Conservation (phyloP, 1,140 invertebrate species). For the Zaprionus tsacasi region DNA sequence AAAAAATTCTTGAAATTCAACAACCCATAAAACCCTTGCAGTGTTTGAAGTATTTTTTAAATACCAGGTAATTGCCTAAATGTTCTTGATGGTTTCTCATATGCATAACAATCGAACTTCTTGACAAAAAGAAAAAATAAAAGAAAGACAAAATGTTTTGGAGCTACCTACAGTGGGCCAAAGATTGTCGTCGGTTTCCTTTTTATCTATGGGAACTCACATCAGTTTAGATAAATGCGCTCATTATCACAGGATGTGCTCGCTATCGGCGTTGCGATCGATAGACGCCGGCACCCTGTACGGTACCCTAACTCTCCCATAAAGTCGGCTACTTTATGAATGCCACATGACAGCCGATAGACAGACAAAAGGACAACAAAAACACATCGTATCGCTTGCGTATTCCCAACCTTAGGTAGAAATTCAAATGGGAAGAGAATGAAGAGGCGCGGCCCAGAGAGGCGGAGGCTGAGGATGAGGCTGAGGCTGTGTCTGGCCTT, state of each 20-base stretch:
- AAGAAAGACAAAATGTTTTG: constrained; percentile 8
- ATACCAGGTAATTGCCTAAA: constrained; percentile 3
- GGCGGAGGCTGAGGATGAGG: too few species aligned
- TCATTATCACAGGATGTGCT: constrained; percentile 83
- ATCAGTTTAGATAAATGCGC: constrained; percentile 76
- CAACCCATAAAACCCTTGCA: background rate
- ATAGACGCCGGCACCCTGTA: constrained; percentile 49
- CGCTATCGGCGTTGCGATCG: constrained; percentile 75
- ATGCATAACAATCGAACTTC: constrained; percentile 38
- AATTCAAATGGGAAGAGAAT: constrained; percentile 48
- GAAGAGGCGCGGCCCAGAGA: background rate
- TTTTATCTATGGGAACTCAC: constrained; percentile 42
- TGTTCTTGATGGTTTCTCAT: constrained; percentile 28
- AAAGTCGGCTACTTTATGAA: constrained; percentile 76
- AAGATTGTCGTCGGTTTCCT: constrained; percentile 35
- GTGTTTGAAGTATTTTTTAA: constrained; percentile 21
- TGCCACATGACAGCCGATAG: constrained; percentile 69
- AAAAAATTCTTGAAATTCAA: too few species aligned
- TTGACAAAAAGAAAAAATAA: background rate
- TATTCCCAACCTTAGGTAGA: too few species aligned
- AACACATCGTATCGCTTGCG: constrained; percentile 35
- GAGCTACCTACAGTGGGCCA: constrained; percentile 40
- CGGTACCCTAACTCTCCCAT: constrained; percentile 41
- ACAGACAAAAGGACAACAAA: constrained; percentile 64
- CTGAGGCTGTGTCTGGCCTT: constrained; percentile 42